Evolutionary conservation across 2,113 vertebrate species (phyloP), one percentile per base, ranked within the genome.

Genomic region (Tonatia bakeri): DNA sequence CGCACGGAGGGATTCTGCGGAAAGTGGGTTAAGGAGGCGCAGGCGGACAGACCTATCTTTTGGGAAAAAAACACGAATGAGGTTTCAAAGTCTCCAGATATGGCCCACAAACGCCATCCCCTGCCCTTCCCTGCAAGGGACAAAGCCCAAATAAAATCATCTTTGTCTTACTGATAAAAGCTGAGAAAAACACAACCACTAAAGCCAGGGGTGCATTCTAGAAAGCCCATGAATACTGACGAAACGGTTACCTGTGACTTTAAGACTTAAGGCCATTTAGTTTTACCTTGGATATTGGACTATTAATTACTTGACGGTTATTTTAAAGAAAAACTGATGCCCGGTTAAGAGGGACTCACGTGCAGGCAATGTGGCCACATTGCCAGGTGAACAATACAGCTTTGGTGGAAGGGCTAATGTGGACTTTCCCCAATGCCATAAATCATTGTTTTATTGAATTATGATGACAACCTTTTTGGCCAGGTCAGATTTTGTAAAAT

Each of bases 141-240:
- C 94, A 97, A 90, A 98, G 97, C n/a, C 15, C 52, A 95, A 97
- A 98, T 97, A 98, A 98, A 97, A 87, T 80, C 92, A 96, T 97
- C 96, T 98, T 98, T 98, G 95, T 98, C 96, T 97, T 98, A 84
- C 91, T 97, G 96, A 87, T 87, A 96, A 97, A 94, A 98, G 93
- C 12, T 16, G 65, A 19, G 8, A 84, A 80, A 91, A 84, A 93
- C 7, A 67, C 3, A 54, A 9, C 28, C 52, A 67, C 38, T 85
- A 33, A 70, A 90, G 70, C 72, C 26, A 75, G 22, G 22, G 64
- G 3, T 56, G 4, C 33, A 52, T 19, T 56, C 17, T n/a, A 80
- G 76, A 81, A 56, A 77, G 65, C 76, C 59, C 86, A 72, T 56
- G 40, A 65, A 75, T 82, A 56, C 17, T 54, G 45, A 88, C 3